Evolutionary conservation across 2,113 vertebrate genomes (phyloP).

Genomic region (zebrafish (Danio rerio)): DNA sequence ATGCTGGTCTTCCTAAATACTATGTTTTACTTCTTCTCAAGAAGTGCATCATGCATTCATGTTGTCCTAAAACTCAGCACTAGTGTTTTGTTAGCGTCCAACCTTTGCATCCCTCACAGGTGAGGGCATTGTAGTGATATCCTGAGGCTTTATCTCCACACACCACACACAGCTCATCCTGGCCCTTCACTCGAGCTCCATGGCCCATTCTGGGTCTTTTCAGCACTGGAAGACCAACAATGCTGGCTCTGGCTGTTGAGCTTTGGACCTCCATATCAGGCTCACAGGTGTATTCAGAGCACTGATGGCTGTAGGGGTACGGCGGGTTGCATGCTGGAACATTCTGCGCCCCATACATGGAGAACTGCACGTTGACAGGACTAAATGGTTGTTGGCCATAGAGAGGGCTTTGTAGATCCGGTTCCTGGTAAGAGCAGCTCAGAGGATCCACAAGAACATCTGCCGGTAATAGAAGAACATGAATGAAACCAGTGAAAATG

Average conservation of each 20-base stretch:
- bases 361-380: constrained; percentile 77
- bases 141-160: constrained; percentile 94
- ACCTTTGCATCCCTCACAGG: constrained; percentile 97
- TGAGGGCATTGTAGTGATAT: constrained; percentile 95
- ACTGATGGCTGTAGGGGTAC: constrained; percentile 78
- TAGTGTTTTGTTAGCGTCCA: constrained; percentile 21
- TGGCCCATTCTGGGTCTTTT: constrained; percentile 78
- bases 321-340: constrained; percentile 77
- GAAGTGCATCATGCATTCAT: neutral
- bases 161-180: constrained; percentile 91
- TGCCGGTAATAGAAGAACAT: constrained; percentile 59
- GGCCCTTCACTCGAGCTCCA: constrained; percentile 79
- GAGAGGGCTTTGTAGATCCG: constrained; percentile 82
- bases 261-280: constrained; percentile 57
- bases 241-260: constrained; percentile 63
- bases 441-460: constrained; percentile 87
- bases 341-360: constrained; percentile 75
- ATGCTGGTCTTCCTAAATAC: neutral
- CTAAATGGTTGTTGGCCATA: constrained; percentile 83
- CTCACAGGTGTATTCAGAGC: constrained; percentile 67
- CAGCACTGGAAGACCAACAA: constrained; percentile 67
- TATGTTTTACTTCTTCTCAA: neutral
- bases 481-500: neutral
- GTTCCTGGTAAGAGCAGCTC: constrained; percentile 83
- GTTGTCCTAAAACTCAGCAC: neutral